Evolutionary conservation across 1,140 invertebrate species (phyloP).

Genomic region (Drosophila tropicalis): DNA sequence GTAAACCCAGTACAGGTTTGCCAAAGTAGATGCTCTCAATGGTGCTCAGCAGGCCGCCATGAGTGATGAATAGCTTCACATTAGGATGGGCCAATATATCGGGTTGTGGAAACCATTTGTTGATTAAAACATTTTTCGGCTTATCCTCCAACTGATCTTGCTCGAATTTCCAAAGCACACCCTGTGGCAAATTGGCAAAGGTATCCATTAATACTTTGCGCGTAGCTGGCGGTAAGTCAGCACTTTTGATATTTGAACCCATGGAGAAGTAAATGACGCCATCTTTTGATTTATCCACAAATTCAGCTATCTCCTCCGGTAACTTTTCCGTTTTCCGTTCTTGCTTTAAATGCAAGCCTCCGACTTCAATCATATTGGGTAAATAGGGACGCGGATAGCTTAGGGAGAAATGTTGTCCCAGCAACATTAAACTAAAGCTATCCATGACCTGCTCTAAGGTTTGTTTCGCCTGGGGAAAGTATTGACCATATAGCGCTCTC

Average conservation of each 20-base stretch:
- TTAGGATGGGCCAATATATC: conserved; percentile 89
- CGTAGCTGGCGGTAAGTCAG: conserved; percentile 84
- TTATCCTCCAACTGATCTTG: conserved; percentile 84
- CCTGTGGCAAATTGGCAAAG: conserved; percentile 84
- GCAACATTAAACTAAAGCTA: conserved; percentile 84
- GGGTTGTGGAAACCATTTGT: conserved; percentile 88
- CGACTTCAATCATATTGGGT: conserved; percentile 84
- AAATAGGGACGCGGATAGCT: conserved; percentile 84
- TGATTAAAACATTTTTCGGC: conserved; percentile 86
- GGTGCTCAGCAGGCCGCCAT: conserved; percentile 89
- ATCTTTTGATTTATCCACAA: conserved; percentile 85
- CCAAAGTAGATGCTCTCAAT: conserved; percentile 89
- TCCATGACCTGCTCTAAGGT: conserved; percentile 66
- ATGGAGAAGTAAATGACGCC: conserved; percentile 89
- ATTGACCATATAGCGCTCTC: conserved; percentile 75
- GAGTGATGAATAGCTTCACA: conserved; percentile 88
- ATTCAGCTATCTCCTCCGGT: conserved; percentile 77
- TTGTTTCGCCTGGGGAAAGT: conserved; percentile 61
- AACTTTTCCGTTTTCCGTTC: conserved; percentile 75
- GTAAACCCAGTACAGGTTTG: conserved; percentile 88
- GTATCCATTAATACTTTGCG: conserved; percentile 84
- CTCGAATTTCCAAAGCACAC: conserved; percentile 86
- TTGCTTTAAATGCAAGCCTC: conserved; percentile 84
- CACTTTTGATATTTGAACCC: conserved; percentile 86
- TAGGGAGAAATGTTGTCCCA: conserved; percentile 85